These are phyloP conservation scores for Akabosia matsudoensis DNA, from an alignment of 1,140 invertebrate species.

Conservation along the genomic window DNA sequence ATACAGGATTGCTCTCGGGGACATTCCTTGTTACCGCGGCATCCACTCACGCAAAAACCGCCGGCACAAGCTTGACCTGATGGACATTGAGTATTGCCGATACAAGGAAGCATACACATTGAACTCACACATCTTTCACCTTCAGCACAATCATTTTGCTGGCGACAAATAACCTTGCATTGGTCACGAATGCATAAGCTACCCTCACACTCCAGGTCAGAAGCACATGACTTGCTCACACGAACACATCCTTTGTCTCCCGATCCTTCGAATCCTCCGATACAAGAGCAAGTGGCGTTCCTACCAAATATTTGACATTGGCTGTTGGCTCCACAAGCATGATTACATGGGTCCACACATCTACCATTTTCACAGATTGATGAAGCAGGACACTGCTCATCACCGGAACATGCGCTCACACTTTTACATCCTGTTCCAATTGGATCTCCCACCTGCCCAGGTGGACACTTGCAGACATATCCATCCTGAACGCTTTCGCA, in stretches of 20 bases:
- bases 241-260: constrained; percentile 70
- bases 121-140: constrained; percentile 76
- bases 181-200: constrained; percentile 75
- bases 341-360: constrained; percentile 74
- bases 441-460: constrained; percentile 68
- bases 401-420: constrained; percentile 68
- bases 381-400: constrained; percentile 70
- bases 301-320: constrained; percentile 71
- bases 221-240: constrained; percentile 60
- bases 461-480: constrained; percentile 71
- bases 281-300: constrained; percentile 70
- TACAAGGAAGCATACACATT: constrained; percentile 72
- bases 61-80: constrained; percentile 72
- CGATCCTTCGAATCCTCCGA: constrained; percentile 58
- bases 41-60: constrained; percentile 68
- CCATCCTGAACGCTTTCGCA: constrained; percentile 65
- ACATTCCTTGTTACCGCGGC: constrained; percentile 77
- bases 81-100: constrained; percentile 74
- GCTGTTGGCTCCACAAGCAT: constrained; percentile 70
- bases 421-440: constrained; percentile 68
- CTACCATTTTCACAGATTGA: constrained; percentile 67
- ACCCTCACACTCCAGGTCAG: constrained; percentile 72
- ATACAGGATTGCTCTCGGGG: constrained; percentile 70
- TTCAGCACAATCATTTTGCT: constrained; percentile 69
- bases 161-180: constrained; percentile 76